Base-by-base conservation (phyloP, 2,797 vertebrate genomes). In the Cossypha heuglini region DNA sequence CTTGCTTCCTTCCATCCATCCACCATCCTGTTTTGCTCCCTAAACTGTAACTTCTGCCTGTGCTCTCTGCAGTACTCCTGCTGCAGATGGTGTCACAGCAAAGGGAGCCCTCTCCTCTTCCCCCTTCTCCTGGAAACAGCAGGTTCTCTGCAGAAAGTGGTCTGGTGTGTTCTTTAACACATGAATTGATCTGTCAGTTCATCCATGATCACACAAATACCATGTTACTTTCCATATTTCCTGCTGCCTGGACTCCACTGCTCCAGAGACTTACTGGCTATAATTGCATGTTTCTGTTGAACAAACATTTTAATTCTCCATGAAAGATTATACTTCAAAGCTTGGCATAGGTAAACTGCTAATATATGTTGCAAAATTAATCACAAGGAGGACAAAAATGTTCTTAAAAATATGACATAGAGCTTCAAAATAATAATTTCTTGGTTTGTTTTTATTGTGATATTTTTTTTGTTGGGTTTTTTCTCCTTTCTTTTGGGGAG, bases 91-190 rank as follows among this genome's bases (percentile, higher is more conserved):
- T 46, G 22, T 51, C 45, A n/a, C 45, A 63, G 71, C 54, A 59
- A 89, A 94, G 46, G 54, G 20, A 91, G 25, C 26, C 45, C 24
- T 59, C 48, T 74, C 13, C 25, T 84, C 54, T 55, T 35, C 10
- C 21, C 20, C 2, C 15, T 54, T 64, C 62, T 71, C 33, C 35
- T 82, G 33, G 22, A 87, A 87, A 63, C 67, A 93, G 77, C 55
- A 85, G 71, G 40, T 63, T 29, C 55, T 64, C 59, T 57, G 75
- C 81, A 90, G 46, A 77, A 91, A 73, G 48, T 35, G 35, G 19
- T 64, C 54, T 63, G 72, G 29, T 28, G 38, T 24, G 17, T 13
- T 62, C 68, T 76, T 71, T 55, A 66, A 67, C 43, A 78, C 26
- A 57, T 19, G 24, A 57, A 45, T 35, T 85, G 24, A 88, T 73